Percentiles rank a stretch among this genome's conserved stretches.
phyloP scores from a whole-genome alignment of 1,140 invertebrate species.

The Dendrolimus kikuchii region DNA sequence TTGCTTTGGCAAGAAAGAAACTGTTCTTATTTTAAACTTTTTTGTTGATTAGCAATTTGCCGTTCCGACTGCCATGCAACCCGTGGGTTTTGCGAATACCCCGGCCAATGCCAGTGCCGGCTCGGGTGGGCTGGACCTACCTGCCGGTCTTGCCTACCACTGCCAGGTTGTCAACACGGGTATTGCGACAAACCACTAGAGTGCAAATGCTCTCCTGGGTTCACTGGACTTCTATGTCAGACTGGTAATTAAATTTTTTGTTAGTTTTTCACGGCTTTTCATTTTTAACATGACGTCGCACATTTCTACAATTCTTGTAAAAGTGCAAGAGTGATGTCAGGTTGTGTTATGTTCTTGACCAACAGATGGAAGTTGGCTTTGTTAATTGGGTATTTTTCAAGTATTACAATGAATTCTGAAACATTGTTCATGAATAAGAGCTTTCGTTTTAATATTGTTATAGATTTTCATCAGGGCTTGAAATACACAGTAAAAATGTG shows the following conservation, averaged over 20 bases:
- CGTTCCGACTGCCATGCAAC: conserved; percentile 83
- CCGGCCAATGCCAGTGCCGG: conserved; percentile 86
- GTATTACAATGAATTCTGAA: too few relatives aligned
- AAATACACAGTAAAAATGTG: too few relatives aligned
- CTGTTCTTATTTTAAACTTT: neutral
- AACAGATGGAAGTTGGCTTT: too few relatives aligned
- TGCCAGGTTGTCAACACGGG: conserved; percentile 86
- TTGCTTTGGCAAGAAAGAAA: too few relatives aligned
- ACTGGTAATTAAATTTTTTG: conserved; percentile 77
- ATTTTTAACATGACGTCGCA: too few relatives aligned
- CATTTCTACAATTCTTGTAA: too few relatives aligned
- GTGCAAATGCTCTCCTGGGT: conserved; percentile 90
- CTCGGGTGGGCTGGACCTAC: conserved; percentile 87
- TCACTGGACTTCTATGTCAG: conserved; percentile 90
- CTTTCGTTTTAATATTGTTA: too few relatives aligned
- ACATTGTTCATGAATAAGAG: too few relatives aligned
- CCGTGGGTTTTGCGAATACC: conserved; percentile 86
- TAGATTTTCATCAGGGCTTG: too few relatives aligned
- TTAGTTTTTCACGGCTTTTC: neutral
- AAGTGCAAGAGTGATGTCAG: too few relatives aligned
- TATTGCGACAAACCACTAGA: conserved; percentile 88
- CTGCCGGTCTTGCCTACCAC: conserved; percentile 84
- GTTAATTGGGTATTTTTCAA: too few relatives aligned
- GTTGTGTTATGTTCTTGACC: too few relatives aligned
- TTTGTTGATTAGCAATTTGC: conserved; percentile 78